Conservation (phyloP, 2,797 vertebrate species). For the Pitangus sulphuratus region DNA sequence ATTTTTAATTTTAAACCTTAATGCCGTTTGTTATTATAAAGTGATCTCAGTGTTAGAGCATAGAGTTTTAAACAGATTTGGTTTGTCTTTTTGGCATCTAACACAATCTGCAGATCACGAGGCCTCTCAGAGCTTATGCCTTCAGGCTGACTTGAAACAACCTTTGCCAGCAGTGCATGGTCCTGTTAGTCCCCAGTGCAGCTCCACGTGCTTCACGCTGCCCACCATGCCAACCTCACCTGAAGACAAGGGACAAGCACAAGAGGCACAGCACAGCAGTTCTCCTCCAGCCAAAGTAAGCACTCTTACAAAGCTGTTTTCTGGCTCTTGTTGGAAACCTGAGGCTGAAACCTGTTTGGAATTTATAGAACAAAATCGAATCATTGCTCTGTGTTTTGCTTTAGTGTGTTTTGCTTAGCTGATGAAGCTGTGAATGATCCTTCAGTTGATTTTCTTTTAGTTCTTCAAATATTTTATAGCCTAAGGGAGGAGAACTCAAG, state of each 20-base stretch:
- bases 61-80: slow-evolving; percentile 66
- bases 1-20: slow-evolving; percentile 56
- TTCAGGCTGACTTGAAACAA: slow-evolving; percentile 66
- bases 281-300: slow-evolving; percentile 86
- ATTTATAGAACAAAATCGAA: neutral
- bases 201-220: slow-evolving; percentile 68
- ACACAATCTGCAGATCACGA: slow-evolving; percentile 76
- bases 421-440: neutral
- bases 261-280: slow-evolving; percentile 84
- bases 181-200: slow-evolving; percentile 59
- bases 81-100: slow-evolving; percentile 78
- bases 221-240: slow-evolving; percentile 91
- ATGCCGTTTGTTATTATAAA: slow-evolving; percentile 66
- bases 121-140: slow-evolving; percentile 63
- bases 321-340: slow-evolving; percentile 3
- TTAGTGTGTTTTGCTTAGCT: neutral
- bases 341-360: neutral
- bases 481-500: neutral
- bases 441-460: neutral
- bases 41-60: slow-evolving; percentile 50
- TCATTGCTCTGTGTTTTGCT: neutral
- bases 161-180: slow-evolving; percentile 60
- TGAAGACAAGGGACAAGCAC: slow-evolving; percentile 90
- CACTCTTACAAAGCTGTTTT: neutral
- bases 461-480: neutral